phyloP scores from a whole-genome alignment of 2,797 vertebrate species.

The Sylvilagus floridanus region DNA sequence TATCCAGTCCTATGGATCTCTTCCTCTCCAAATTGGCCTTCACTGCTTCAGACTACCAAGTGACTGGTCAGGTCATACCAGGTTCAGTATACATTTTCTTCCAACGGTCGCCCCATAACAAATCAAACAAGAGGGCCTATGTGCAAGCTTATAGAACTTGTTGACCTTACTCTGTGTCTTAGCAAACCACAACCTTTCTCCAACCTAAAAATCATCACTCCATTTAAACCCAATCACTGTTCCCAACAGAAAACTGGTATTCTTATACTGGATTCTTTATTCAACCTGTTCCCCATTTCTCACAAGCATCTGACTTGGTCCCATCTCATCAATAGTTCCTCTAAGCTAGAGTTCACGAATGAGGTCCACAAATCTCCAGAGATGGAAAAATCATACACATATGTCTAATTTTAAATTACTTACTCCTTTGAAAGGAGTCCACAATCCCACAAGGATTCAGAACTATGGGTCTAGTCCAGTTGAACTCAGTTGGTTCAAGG shows the following conservation, averaged over 20 bases:
- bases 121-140: not conserved
- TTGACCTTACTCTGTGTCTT: not conserved
- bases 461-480: not conserved
- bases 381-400: not conserved
- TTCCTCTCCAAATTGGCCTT: not conserved
- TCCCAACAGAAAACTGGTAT: not conserved
- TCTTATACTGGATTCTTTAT: not conserved
- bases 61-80: not conserved
- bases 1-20: not conserved
- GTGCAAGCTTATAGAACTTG: not conserved
- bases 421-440: not conserved
- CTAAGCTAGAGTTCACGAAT: not conserved
- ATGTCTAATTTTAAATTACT: not conserved
- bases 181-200: not conserved
- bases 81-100: not conserved
- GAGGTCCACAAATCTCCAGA: constrained; percentile 34
- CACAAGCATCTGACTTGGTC: not conserved
- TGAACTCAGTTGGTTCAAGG: not conserved
- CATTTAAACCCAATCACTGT: not conserved
- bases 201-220: constrained; percentile 11
- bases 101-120: not conserved
- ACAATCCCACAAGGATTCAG: not conserved
- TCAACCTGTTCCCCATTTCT: not conserved
- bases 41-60: not conserved
- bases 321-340: not conserved